Base-by-base conservation (phyloP, 2,113 vertebrate genomes). In the Triplophysa dalaica region DNA sequence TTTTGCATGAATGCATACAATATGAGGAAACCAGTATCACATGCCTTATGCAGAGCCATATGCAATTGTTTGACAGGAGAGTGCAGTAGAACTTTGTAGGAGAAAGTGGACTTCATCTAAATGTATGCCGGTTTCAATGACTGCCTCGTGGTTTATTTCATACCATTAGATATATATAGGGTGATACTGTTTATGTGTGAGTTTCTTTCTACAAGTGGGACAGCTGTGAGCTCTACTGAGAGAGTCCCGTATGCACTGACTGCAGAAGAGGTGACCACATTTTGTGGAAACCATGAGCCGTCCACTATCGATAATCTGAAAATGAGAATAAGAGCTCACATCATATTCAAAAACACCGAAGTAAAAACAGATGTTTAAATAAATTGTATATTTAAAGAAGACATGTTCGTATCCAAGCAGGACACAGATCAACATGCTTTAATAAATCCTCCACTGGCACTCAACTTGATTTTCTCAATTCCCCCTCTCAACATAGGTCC, bases 191-290 rank as follows among this genome's bases (percentile, higher is more conserved):
- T 95, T 95, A 83, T 91, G 91, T 66, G 89, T 98, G 69, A 99
- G 95, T 88, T 93, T 96, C 90, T 97, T 97, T 88, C 97, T 92
- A 89, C 97, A 99, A 8, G 95, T 96, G 0, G 97, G 97, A 83
- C 97, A 99, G 58, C 93, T 95, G 84, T 92, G 95, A 41, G 94
- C 93, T 74, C 92, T 93, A 86, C 87, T 92, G 85, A 99, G 93
- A 29, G 95, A 90, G 64, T 98, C 95, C 1, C 94, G 94, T 83
- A 98, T 93, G 91, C 97, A 99, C 87, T 97, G 95, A 80, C 96
- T 98, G 86, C 97, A 99, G 92, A 99, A 99, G 58, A 98, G 92
- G 0, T 99, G 97, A 77, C 97, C 97, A 0, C 97, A 98, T 67
- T 94, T 95, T 1, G 96, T 98, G 63, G 97, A 98, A 21, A 98